Percentiles rank a stretch among this genome's conserved stretches.
Conservation (phyloP, 2,888 invertebrate genomes). For the Gisinianus flammeolus region DNA sequence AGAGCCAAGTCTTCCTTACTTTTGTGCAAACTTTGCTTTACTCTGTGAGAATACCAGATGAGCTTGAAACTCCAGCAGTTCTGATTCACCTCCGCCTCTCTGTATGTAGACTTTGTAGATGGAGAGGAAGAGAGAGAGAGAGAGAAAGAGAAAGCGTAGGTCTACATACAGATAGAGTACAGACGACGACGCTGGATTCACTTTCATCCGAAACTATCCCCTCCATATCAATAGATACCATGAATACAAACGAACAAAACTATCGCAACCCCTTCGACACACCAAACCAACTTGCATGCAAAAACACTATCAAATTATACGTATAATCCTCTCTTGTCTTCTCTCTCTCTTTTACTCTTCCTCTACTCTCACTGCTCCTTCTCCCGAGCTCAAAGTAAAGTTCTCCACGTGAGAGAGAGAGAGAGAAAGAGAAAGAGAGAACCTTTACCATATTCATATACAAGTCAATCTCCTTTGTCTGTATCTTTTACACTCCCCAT, state of each 20-base stretch:
- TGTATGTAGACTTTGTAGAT: not conserved
- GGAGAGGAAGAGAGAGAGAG: too few relatives aligned
- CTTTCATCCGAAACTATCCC: slow-evolving; percentile 40
- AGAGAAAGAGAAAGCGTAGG: too few relatives aligned
- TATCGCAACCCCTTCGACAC: slow-evolving; percentile 12
- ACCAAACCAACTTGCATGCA: not conserved
- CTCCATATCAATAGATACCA: slow-evolving; percentile 40
- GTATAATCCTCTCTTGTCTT: not conserved
- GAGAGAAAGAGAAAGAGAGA: not conserved
- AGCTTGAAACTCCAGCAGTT: slow-evolving; percentile 40
- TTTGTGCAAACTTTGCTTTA: slow-evolving; percentile 50
- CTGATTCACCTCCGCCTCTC: not conserved
- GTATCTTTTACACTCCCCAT: too few relatives aligned
- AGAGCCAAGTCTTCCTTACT: slow-evolving; percentile 32
- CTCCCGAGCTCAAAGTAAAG: too few relatives aligned
- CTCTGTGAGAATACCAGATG: slow-evolving; percentile 48
- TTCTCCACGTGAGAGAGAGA: not conserved
- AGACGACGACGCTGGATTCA: slow-evolving; percentile 23
- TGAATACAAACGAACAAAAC: slow-evolving; percentile 39
- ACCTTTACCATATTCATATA: not conserved
- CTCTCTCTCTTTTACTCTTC: not conserved
- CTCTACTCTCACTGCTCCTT: not conserved
- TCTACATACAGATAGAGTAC: too few relatives aligned
- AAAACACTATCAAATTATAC: not conserved
- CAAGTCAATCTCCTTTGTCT: not conserved